These are phyloP conservation scores for Diarsia brunnea DNA, from an alignment of 2,888 invertebrate species.

Conservation along the genomic window DNA sequence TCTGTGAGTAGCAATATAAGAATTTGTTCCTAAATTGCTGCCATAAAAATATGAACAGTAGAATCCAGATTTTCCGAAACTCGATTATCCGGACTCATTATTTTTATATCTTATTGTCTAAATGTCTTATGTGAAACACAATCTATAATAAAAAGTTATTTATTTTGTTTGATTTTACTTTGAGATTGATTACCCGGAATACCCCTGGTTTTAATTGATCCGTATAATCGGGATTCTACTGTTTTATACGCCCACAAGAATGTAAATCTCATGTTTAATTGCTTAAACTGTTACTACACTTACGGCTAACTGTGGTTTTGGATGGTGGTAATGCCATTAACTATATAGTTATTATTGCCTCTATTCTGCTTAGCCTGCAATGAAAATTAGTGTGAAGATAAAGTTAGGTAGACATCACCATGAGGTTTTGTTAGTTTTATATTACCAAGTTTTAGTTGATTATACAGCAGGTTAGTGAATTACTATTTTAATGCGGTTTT, in stretches of 20 bases:
- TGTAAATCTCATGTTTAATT: constrained; percentile 29
- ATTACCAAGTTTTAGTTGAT: background rate
- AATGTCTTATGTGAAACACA: no score
- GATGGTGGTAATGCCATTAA: constrained; percentile 20
- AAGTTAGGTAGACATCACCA: constrained; percentile 1
- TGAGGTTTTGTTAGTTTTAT: constrained; percentile 1
- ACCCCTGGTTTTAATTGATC: no score
- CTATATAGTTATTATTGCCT: constrained; percentile 28
- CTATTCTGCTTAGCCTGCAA: constrained; percentile 50
- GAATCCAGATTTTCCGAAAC: no score
- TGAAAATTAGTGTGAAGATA: constrained; percentile 35
- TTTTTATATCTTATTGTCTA: no score
- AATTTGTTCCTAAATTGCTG: no score
- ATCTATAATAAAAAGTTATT: no score
- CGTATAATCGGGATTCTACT: no score
- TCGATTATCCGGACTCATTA: no score
- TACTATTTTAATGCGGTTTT: no score
- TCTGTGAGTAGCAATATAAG: constrained; percentile 1
- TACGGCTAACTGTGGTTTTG: constrained; percentile 36
- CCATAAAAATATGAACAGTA: background rate
- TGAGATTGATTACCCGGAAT: no score
- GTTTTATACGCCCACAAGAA: constrained; percentile 14
- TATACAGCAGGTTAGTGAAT: background rate
- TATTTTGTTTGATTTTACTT: no score
- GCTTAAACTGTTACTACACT: constrained; percentile 37